These are phyloP conservation scores for Helicoverpa armigera DNA, from an alignment of 1,140 invertebrate genomes.

Conservation along the genomic window DNA sequence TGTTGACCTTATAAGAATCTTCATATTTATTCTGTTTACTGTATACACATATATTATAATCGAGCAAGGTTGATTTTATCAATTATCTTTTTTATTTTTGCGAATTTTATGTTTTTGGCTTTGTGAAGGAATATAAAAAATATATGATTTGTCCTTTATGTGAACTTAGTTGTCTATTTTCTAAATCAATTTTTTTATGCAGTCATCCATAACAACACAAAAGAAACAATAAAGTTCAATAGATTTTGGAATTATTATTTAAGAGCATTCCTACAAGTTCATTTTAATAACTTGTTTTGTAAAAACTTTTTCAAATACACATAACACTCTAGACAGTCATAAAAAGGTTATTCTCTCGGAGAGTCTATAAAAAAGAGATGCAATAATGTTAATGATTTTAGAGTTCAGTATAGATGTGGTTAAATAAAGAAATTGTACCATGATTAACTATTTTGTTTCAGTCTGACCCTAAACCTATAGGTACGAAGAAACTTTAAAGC, in stretches of 20 bases:
- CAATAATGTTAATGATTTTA: slow-evolving; percentile 14
- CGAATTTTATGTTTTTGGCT: neutral
- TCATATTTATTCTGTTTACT: neutral
- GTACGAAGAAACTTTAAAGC: too few relatives aligned
- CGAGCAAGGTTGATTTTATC: neutral
- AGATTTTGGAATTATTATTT: neutral
- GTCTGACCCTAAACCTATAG: neutral
- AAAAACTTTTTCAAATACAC: slow-evolving; percentile 4
- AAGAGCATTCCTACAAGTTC: neutral
- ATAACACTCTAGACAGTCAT: neutral
- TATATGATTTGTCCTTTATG: neutral
- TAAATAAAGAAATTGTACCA: neutral
- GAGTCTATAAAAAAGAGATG: slow-evolving; percentile 25
- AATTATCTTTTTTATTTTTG: neutral
- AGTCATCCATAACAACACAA: neutral
- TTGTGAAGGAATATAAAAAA: neutral
- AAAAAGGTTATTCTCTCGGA: slow-evolving; percentile 8
- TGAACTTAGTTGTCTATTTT: neutral
- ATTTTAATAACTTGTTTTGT: neutral
- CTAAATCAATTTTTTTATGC: neutral
- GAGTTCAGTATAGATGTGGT: neutral
- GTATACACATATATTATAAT: neutral
- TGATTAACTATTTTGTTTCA: neutral
- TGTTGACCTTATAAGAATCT: neutral
- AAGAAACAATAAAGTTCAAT: neutral